These are phyloP conservation scores for Hirtodrosophila cameraria DNA, from an alignment of 2,888 invertebrate genomes.

Conservation along the genomic window DNA sequence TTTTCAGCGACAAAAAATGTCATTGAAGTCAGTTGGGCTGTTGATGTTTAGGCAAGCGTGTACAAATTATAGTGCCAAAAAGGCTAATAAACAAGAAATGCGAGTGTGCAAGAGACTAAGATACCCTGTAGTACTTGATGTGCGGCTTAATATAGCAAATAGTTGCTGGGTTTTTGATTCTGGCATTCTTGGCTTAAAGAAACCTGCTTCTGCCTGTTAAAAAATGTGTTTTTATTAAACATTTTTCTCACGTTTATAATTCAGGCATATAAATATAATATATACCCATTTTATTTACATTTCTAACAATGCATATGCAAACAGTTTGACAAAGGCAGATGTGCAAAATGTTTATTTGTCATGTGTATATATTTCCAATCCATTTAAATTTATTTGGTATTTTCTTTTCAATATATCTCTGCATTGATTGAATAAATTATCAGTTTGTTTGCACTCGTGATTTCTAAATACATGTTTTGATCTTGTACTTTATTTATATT, in stretches of 20 bases:
- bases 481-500: slow-evolving; percentile 3
- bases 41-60: slow-evolving; percentile 6
- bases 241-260: too few species aligned
- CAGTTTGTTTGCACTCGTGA: slow-evolving; percentile 19
- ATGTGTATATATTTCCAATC: slow-evolving; percentile 27
- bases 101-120: not conserved
- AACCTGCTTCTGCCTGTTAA: too few species aligned
- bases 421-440: not conserved
- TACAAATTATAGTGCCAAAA: slow-evolving; percentile 6
- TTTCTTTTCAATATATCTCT: not conserved
- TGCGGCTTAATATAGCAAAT: too few species aligned
- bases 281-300: slow-evolving; percentile 1
- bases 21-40: slow-evolving; percentile 15
- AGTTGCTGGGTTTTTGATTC: too few species aligned
- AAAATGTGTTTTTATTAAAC: too few species aligned
- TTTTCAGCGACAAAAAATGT: slow-evolving; percentile 2
- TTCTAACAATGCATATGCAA: slow-evolving; percentile 22
- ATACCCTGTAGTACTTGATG: too few species aligned
- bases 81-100: not conserved
- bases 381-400: slow-evolving; percentile 5
- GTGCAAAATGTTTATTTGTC: slow-evolving; percentile 44
- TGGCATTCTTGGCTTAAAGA: too few species aligned
- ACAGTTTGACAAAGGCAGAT: slow-evolving; percentile 18
- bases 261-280: not conserved
- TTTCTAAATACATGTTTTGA: slow-evolving; percentile 1